phyloP scores from a whole-genome alignment of 2,797 vertebrate species.

The Tadarida brasiliensis region DNA sequence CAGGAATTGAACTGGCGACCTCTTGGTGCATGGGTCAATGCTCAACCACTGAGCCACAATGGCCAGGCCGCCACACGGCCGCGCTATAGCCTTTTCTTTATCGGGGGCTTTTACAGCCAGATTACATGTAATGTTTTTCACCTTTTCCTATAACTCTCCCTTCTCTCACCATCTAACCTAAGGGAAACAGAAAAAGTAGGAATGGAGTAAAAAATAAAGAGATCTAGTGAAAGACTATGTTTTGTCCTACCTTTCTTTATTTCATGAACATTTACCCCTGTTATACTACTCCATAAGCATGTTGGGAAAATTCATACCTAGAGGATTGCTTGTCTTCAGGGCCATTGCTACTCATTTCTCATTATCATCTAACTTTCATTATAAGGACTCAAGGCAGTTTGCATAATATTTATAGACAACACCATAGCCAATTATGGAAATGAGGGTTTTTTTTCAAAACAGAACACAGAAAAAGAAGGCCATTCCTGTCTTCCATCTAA shows the following conservation, averaged over 20 bases:
- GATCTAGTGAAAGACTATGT: background rate
- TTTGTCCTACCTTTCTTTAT: background rate
- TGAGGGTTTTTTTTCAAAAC: constrained; percentile 46
- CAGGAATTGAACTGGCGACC: too few species aligned
- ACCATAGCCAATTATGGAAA: constrained; percentile 68
- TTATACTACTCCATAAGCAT: constrained; percentile 43
- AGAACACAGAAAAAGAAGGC: constrained; percentile 63
- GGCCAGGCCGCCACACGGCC: too few species aligned
- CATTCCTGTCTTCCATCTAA: constrained; percentile 57
- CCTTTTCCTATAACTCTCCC: background rate
- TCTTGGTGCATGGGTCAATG: too few species aligned
- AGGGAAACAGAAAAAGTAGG: background rate
- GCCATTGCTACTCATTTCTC: constrained; percentile 54
- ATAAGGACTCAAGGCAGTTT: constrained; percentile 52
- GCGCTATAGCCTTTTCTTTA: background rate
- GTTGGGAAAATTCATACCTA: constrained; percentile 47
- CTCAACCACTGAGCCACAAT: too few species aligned
- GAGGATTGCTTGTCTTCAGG: constrained; percentile 37
- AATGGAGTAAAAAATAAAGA: background rate
- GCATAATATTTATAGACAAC: constrained; percentile 77
- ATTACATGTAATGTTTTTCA: background rate
- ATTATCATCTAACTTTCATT: constrained; percentile 41
- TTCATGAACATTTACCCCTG: background rate
- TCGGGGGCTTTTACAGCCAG: background rate
- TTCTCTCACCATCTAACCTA: background rate